Base-by-base conservation (phyloP, 2,797 vertebrate genomes). In the Anas georgica region DNA sequence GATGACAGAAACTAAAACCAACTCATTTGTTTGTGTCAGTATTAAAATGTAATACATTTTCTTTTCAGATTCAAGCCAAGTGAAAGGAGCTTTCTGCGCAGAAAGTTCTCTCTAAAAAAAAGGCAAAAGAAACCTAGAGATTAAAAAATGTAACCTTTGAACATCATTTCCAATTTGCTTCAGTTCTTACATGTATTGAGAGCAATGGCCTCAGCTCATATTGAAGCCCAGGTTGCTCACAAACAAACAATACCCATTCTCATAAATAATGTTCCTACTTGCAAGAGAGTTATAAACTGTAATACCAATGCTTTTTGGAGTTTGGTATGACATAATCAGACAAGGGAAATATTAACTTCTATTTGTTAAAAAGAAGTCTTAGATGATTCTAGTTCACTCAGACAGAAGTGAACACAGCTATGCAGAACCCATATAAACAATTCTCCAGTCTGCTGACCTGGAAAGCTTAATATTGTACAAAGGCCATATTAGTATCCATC, bases 1-100 rank as follows among this genome's bases (percentile, higher is more conserved):
- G 93, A 96, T 96, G 96, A 94, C 97, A 96, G 95, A 96, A 96
- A 91, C 91, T 96, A 97, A 97, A 96, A 94, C 89, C 93, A 96
- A 91, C 90, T 97, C 94, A 92, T 96, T 96, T 95, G 90, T 95
- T 96, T 77, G 79, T 88, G 94, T 93, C 94, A 96, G 84, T 88
- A 94, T 94, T 96, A 96, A 96, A 95, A 94, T n/a, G 52, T 62
- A 91, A 94, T 84, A 91, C 25, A 88, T 88, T 94, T 94, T 77
- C 70, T 90, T 94, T 90, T 60, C 83, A 86, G 50, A 85, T 80
- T 62, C 78, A 76, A 85, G 91, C 43, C 60, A 68, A 93, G 41
- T 25, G 39, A 92, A 55, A 54, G 56, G 23, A 82, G 82, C 25
- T 46, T 75, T 88, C 46, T 33, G 83, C 79, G 29, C 29, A 68